Base-by-base conservation (phyloP, 2,888 invertebrate genomes). In the Liposcelis brunnea region DNA sequence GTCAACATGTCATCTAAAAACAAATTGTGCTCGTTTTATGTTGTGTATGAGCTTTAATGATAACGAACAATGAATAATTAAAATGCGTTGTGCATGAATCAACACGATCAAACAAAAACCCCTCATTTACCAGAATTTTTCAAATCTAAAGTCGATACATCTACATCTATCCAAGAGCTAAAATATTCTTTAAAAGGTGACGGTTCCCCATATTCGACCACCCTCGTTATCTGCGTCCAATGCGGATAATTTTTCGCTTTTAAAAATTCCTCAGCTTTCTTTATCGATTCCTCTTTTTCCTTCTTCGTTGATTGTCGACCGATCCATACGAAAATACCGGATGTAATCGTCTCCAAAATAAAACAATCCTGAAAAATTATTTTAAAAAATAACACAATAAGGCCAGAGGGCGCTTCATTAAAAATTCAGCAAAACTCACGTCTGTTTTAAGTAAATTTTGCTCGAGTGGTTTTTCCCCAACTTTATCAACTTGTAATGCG, bases 141-240 rank as follows among this genome's bases (percentile, higher is more conserved):
- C 15, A 46, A n/a, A 19, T 78, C n/a, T 26, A 26, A 26, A 6
- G 26, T 26, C 26, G 26, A 4, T 26, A 8, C 5, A 26, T 26
- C 26, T 26, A 26, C 57, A 52, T 78, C 78, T 31, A 74, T 69
- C 86, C 87, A 87, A 0, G 76, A 73, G 2, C 70, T 61, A 64
- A 89, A 90, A 66, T 85, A 87, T 56, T 89, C 87, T 52, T 84
- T 85, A 65, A 91, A 91, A 6, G 77, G 71, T 0, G 81, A 77
- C 0, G 87, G 77, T 59, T 90, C 90, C 0, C 79, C 81, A 16
- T 75, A 75, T 56, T 89, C 83, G 0, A 83, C 77, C 12, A 90
- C 72, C 52, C 78, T 71, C 55, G 75, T 72, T 1, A 77, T 71
- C 65, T 74, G 62, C 42, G 42, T 42, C 26, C 60, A 60, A 21